These are phyloP conservation scores for Isaurus tuberculatus DNA, from an alignment of 92 coral and sea anemone species.

Conservation along the genomic window DNA sequence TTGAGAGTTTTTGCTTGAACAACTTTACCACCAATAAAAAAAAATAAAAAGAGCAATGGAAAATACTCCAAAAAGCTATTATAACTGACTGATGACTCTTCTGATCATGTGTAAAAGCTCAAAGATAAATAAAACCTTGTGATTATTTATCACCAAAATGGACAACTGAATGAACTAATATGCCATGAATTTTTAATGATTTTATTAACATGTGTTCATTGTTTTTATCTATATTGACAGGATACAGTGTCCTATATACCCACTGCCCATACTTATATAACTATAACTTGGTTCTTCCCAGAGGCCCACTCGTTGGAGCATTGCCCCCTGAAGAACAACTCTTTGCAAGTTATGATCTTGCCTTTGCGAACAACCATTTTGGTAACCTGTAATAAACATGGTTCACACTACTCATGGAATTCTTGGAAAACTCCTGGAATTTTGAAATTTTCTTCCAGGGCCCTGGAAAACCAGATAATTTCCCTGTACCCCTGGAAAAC, in stretches of 20 bases:
- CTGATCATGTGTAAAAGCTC: background rate
- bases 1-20: background rate
- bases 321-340: background rate
- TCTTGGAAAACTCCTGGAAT: no score
- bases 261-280: background rate
- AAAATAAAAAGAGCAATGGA: background rate
- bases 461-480: background rate
- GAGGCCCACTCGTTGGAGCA: background rate
- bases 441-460: no score
- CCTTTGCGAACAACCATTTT: background rate
- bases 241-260: background rate
- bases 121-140: background rate
- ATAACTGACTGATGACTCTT: background rate
- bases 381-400: background rate
- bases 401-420: no score
- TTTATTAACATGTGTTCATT: background rate
- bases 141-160: conserved; percentile 1
- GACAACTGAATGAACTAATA: conserved; percentile 3
- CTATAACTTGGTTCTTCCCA: background rate
- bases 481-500: background rate
- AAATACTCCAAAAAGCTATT: background rate
- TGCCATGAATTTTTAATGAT: background rate
- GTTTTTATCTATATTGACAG: conserved; percentile 1
- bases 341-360: conserved; percentile 3
- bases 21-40: background rate